Evolutionary conservation across 2,888 invertebrate genomes (phyloP), one percentile per base, ranked within the genome.

Genomic region (Pseudeuparius sepicola): DNA sequence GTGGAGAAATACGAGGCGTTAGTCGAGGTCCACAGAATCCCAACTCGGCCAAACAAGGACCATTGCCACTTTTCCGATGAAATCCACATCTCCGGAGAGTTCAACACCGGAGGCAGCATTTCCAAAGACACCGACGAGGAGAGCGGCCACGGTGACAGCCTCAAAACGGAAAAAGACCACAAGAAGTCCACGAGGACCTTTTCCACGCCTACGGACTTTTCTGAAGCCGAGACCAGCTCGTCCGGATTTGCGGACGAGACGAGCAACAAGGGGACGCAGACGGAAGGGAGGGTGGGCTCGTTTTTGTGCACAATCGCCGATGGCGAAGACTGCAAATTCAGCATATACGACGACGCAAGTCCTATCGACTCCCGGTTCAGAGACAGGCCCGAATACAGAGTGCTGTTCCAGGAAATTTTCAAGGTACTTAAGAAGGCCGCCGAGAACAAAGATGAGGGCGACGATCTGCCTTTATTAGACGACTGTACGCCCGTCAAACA

Each of bases 1-100:
- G 84, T 86, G 32, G 83, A 85, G 57, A 87, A 87, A 58, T 88
- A 86, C 58, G 85, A 87, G 61, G 85, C 85, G 15, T 65, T 87
- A 33, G 63, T 85, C 16, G 80, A 83, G 56, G 79, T 84, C 24
- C 83, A 85, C 54, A 65, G 78, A 44, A 72, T 75, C 39, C 73
- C 78, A 36, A 41, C 70, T 64, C 52, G 68, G 65, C 43, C 65
- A 66, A 45, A 61, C 56, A 50, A 70, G 65, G 20, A 20, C n/a
- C n/a, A n/a, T n/a, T n/a, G n/a, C n/a, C n/a, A n/a, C n/a, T 65
- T 79, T 5, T 80, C 80, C 50, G 85, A 85, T 50, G 85, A 85
- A 56, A 63, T 82, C 17, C 78, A 79, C 53, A 75, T 79, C 54
- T 80, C 80, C 2, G 79, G 76, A 14, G 82, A 83, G 50, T 80